Evolutionary conservation across 2,797 vertebrate species (phyloP), one percentile per base, ranked within the genome.

Genomic region (Halcyon leucocephala): DNA sequence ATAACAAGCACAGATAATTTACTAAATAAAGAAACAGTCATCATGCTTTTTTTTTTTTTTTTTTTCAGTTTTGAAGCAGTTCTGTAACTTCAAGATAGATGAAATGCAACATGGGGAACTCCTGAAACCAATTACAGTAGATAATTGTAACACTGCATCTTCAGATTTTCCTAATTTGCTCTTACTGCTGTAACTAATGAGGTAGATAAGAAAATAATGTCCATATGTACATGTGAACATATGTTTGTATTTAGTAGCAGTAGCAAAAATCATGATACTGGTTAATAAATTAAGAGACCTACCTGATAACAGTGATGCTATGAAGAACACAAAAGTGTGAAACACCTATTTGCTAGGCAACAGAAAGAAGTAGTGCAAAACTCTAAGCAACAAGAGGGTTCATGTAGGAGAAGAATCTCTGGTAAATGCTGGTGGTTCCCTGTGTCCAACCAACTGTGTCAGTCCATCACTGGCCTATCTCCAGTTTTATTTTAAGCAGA

Each of bases 101-200:
- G n/a, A 86, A 94, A 96, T 95, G 92, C n/a, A 76, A 71, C 33
- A 29, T 41, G 93, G 55, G 94, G 66, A 96, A 89, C 64, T 97
- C 90, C 92, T 91, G 91, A 96, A 98, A 95, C 73, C 87, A 97
- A 97, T 98, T 97, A 97, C 67, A 41, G 72, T 87, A 95, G 86
- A 96, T 95, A 84, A 97, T 97, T 97, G 71, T 96, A 96, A 88
- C 74, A 87, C 88, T 95, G 82, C 90, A 92, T 97, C 92, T 77
- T 97, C 91, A 97, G 85, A 96, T 97, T 87, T 83, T 86, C 70
- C 86, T 94, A 97, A 97, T 98, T 98, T 97, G 93, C 92, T 97
- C 62, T 94, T 91, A 86, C 65, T 92, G 93, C 93, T 96, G 39
- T 86, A 96, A 97, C 72, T 92, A 96, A 96, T 96, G 82, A 94